Conservation (phyloP, 2,797 vertebrate genomes). For the Spinus pinus region DNA sequence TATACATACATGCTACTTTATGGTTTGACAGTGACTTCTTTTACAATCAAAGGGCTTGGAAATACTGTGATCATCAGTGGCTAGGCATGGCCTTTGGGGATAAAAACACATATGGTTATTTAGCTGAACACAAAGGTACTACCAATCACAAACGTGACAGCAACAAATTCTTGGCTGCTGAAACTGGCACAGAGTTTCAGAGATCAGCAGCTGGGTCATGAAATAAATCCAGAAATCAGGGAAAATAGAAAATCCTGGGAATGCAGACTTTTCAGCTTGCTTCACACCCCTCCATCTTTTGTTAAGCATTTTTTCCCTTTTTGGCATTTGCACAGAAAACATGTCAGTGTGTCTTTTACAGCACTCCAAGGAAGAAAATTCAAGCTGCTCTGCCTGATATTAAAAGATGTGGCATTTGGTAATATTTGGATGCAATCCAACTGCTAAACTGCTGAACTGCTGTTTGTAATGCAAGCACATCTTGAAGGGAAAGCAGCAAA, state of each 20-base stretch:
- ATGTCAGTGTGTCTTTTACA: constrained; percentile 24
- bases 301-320: neutral
- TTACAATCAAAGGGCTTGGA: neutral
- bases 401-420: constrained; percentile 60
- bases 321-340: constrained; percentile 42
- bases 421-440: constrained; percentile 56
- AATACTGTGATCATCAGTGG: neutral
- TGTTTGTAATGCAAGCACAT: constrained; percentile 40
- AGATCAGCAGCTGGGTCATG: constrained; percentile 14
- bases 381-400: constrained; percentile 49
- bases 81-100: neutral
- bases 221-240: neutral
- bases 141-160: neutral
- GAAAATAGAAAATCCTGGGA: neutral
- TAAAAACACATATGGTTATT: neutral
- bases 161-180: neutral
- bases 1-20: neutral
- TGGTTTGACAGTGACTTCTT: neutral
- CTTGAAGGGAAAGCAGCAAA: constrained; percentile 56
- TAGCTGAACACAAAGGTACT: neutral
- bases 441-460: constrained; percentile 31
- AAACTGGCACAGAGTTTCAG: neutral
- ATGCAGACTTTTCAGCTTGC: constrained; percentile 24
- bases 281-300: constrained; percentile 8
- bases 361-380: constrained; percentile 6